These are phyloP conservation scores for Trogon surrucura DNA, from an alignment of 2,113 vertebrate genomes.

Conservation along the genomic window DNA sequence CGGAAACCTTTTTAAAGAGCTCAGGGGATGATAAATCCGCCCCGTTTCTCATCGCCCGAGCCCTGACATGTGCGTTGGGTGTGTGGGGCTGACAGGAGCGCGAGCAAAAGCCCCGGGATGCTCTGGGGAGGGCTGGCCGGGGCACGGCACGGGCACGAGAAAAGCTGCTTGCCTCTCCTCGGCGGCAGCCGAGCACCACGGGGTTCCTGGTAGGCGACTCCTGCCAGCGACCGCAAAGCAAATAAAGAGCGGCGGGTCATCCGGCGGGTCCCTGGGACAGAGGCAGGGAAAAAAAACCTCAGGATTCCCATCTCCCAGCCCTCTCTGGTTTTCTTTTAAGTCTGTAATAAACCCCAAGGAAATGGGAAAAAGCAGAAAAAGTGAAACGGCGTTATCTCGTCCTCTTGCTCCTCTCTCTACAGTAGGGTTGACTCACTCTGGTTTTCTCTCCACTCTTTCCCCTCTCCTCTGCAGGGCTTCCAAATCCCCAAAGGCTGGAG, in stretches of 20 bases:
- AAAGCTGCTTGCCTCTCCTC: neutral
- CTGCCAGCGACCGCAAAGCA: neutral
- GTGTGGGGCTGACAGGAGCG: neutral
- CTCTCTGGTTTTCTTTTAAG: neutral
- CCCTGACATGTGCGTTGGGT: neutral
- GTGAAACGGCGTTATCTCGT: rapidly evolving
- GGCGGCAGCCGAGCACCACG: rapidly evolving
- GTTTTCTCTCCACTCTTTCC: neutral
- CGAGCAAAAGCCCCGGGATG: neutral
- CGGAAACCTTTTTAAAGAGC: neutral
- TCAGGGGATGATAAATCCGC: neutral
- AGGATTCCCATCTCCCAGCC: neutral
- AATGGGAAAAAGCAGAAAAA: neutral
- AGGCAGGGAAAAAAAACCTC: neutral
- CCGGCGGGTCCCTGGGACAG: rapidly evolving
- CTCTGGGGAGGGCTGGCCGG: neutral
- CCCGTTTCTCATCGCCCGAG: neutral
- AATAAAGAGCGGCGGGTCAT: neutral
- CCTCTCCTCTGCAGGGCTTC: slow-evolving; percentile 82
- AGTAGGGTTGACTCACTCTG: rapidly evolving
- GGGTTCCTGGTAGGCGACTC: neutral
- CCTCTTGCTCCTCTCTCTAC: neutral
- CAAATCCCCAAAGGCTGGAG: slow-evolving; percentile 99
- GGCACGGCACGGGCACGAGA: rapidly evolving
- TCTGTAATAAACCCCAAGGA: neutral